Evolutionary conservation across 2,888 invertebrate species (phyloP), one percentile per base, ranked within the genome.

Genomic region (Acrobasis consociella): DNA sequence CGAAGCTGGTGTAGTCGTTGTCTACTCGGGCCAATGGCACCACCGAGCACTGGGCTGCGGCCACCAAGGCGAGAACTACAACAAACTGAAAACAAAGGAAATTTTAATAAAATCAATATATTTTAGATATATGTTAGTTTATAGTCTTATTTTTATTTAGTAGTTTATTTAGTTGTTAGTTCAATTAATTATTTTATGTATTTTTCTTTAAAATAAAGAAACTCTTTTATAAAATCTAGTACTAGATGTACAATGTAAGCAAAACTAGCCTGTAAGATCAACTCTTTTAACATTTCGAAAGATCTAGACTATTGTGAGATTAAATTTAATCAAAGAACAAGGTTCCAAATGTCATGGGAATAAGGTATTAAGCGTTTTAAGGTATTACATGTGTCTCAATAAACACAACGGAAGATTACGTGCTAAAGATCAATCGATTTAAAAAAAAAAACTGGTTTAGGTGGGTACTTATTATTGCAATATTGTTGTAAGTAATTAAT

Each of bases 1-100:
- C 77, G 83, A 91, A 94, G 78, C 91, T 91, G 64, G 83, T 74
- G 72, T 81, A 81, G 75, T 89, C 86, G 62, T 74, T 69, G 83
- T 83, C 85, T 82, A 74, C 80, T 80, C 67, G 76, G 70, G 74
- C 81, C 62, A 80, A 71, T 67, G 82, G 86, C 75, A 87, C 80
- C 72, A 83, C 87, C 64, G 86, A 83, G 71, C 84, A 77, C 65
- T 85, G 84, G 66, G 82, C 84, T 69, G 82, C 72, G 67, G 82
- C 86, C 67, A 79, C 82, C 71, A 87, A 70, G 68, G 84, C 80
- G 71, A 90, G 81, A 64, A 88, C 83, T 81, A 87, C 77, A 67
- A 80, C 71, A 74, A 89, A 83, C 91, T 87, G 76, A 2, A 81
- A 81, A 53, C 9, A 49, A 22, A 31, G 5, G 52, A 46, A 55